Percentiles rank a stretch among this genome's conserved stretches.
Evolutionary conservation across 2,888 invertebrate genomes (phyloP).

Genomic region (Nomada ferruginata): DNA sequence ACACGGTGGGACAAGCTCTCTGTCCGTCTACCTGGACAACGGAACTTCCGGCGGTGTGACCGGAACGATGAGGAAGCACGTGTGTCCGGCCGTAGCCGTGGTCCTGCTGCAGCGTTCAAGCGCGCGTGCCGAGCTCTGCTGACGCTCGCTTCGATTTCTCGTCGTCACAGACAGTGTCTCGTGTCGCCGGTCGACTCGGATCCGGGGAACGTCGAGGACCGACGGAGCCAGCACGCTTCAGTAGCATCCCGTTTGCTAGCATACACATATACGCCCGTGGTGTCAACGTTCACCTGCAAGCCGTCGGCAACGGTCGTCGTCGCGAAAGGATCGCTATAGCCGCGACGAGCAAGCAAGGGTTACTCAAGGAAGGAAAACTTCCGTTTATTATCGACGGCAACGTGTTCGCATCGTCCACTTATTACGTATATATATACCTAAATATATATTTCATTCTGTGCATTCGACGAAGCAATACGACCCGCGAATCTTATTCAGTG

Average conservation of each 20-base stretch:
- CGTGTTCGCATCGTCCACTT: not conserved
- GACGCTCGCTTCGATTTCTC: constrained; percentile 73
- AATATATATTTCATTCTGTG: not conserved
- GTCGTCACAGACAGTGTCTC: constrained; percentile 28
- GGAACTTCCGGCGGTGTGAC: constrained; percentile 48
- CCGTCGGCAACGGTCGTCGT: not conserved
- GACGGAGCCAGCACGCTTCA: constrained; percentile 34
- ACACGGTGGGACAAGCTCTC: constrained; percentile 33
- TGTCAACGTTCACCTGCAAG: not conserved
- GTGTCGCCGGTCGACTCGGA: constrained; percentile 52
- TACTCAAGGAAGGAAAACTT: not conserved
- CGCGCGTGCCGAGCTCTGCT: constrained; percentile 76
- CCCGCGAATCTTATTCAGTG: constrained; percentile 20
- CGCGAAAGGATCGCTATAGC: not conserved
- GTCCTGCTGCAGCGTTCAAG: constrained; percentile 44
- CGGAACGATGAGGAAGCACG: constrained; percentile 80
- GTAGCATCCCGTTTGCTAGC: not conserved
- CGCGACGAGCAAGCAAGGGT: not conserved
- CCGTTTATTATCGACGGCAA: constrained; percentile 11
- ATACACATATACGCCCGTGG: not conserved
- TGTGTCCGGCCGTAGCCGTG: constrained; percentile 64
- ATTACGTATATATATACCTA: not conserved
- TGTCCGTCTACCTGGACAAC: constrained; percentile 16
- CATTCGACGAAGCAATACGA: constrained; percentile 2
- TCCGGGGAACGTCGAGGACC: constrained; percentile 52